Conservation (phyloP, 2,797 vertebrate genomes). For the Smutsia temminckii region DNA sequence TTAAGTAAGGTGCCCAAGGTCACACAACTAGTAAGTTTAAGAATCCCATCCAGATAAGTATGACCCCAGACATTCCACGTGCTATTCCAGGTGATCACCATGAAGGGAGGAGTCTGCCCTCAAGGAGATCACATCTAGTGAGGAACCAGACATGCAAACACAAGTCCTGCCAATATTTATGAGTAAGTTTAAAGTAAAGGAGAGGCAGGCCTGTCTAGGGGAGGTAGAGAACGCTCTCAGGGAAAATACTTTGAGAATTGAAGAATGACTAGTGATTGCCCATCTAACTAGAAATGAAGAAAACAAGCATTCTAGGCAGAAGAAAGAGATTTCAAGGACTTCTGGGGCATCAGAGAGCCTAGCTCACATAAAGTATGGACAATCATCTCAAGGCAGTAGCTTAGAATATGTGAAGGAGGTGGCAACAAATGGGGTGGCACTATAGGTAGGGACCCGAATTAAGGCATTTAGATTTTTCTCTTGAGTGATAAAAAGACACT, state of each 20-base stretch:
- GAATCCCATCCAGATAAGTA: not conserved
- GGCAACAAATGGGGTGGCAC: not conserved
- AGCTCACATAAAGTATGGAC: not conserved
- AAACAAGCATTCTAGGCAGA: not conserved
- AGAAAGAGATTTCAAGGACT: not conserved
- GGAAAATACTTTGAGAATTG: not conserved
- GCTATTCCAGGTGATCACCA: not conserved
- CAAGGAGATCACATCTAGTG: not conserved
- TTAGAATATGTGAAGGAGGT: not conserved
- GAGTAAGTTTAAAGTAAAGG: not conserved
- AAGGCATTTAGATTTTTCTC: constrained; percentile 35
- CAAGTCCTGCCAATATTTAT: not conserved
- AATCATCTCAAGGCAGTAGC: not conserved
- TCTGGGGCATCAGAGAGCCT: not conserved
- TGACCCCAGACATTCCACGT: not conserved
- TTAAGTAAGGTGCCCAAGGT: not conserved
- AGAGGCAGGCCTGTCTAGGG: not conserved
- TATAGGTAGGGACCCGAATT: not conserved
- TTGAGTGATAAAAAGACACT: not conserved
- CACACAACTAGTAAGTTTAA: constrained; percentile 19
- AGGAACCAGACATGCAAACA: not conserved
- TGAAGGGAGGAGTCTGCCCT: not conserved
- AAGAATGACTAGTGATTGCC: not conserved
- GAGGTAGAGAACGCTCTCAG: not conserved
- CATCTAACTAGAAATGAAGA: not conserved